phyloP scores from a whole-genome alignment of 1,140 invertebrate species.

The Pantala flavescens region DNA sequence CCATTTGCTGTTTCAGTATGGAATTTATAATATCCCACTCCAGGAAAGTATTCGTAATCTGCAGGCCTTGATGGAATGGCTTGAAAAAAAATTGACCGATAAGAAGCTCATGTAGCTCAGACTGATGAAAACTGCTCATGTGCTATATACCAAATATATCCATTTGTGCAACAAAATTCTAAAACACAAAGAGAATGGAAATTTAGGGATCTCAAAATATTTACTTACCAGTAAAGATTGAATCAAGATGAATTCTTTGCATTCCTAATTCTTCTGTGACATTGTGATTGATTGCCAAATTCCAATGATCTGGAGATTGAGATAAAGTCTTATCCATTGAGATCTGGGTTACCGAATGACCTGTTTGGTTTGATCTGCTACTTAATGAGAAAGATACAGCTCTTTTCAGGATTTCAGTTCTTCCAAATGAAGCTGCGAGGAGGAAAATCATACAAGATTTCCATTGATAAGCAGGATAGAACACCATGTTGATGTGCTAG shows the following conservation, averaged over 20 bases:
- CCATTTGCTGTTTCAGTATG: slow-evolving; percentile 28
- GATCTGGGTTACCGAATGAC: neutral
- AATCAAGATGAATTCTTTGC: neutral
- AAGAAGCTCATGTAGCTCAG: too few species aligned
- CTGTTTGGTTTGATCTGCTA: neutral
- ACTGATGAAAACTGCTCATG: too few species aligned
- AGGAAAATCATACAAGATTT: too few species aligned
- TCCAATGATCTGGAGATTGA: neutral
- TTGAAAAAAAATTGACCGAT: neutral
- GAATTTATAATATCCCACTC: slow-evolving; percentile 31
- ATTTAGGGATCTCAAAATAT: too few species aligned
- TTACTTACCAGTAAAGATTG: neutral
- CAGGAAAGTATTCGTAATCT: slow-evolving; percentile 19
- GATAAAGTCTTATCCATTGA: neutral
- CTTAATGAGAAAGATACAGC: neutral
- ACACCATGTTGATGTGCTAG: too few species aligned
- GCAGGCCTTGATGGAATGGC: neutral
- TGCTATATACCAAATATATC: too few species aligned
- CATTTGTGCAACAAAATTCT: too few species aligned
- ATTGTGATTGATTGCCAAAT: neutral
- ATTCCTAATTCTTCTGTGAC: neutral
- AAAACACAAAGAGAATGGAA: too few species aligned
- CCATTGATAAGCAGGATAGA: too few species aligned
- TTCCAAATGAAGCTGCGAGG: too few species aligned
- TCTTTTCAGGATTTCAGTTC: too few species aligned